phyloP scores from a whole-genome alignment of 2,888 invertebrate species.

The Mimumesa dahlbomi region DNA sequence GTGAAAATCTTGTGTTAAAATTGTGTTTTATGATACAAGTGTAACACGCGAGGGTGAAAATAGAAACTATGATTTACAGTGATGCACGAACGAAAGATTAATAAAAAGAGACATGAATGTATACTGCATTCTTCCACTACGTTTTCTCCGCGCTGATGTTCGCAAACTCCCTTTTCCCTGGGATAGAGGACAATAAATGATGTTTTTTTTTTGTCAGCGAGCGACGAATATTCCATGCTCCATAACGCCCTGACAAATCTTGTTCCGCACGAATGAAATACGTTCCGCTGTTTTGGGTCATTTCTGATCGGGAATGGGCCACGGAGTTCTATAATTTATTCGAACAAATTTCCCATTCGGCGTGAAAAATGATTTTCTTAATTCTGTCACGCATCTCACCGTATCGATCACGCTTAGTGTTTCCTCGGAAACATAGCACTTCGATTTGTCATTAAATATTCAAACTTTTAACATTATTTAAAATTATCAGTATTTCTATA shows the following conservation, averaged over 20 bases:
- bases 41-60: not conserved
- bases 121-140: not conserved
- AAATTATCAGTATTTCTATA: too few relatives aligned
- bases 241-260: slow-evolving; percentile 8
- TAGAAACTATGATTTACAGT: too few relatives aligned
- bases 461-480: too few relatives aligned
- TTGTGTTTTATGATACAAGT: too few relatives aligned
- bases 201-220: slow-evolving; percentile 4
- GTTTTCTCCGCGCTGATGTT: not conserved
- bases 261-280: slow-evolving; percentile 16
- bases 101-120: not conserved
- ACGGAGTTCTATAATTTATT: slow-evolving; percentile 3
- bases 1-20: too few relatives aligned
- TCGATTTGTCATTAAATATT: not conserved
- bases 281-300: not conserved
- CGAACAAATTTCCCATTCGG: slow-evolving; percentile 17
- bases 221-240: slow-evolving; percentile 12
- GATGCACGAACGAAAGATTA: not conserved
- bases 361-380: not conserved
- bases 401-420: too few relatives aligned
- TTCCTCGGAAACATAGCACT: too few relatives aligned
- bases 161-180: not conserved
- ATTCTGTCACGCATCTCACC: not conserved
- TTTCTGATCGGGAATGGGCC: slow-evolving; percentile 17
- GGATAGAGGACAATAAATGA: slow-evolving; percentile 3